Evolutionary conservation across 2,113 vertebrate species (phyloP), one percentile per base, ranked within the genome.

Genomic region (Pterocles gutturalis): DNA sequence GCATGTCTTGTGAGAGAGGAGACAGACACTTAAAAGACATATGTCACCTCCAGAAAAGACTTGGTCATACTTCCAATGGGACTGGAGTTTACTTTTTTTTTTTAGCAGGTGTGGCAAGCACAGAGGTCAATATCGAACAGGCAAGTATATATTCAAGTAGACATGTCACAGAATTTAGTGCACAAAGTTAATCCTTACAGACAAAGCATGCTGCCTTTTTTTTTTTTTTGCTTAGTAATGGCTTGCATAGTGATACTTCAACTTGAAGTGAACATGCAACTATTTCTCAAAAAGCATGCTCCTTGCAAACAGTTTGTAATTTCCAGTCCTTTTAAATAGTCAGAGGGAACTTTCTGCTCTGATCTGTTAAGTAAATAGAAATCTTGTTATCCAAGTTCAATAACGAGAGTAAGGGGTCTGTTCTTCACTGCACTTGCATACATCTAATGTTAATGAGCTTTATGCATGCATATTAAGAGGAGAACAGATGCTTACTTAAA

Each of bases 401-500:
- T 97, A 98, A 97, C 95, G 96, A 98, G 96, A 97, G 95, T 96
- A 96, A 98, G 92, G 90, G 81, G 94, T 97, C 93, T 96, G 96
- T 97, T 97, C 93, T 97, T 97, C 95, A 94, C 53, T 89, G 85
- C 93, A 96, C 96, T 97, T 96, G 96, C 83, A 65, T 97, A 97
- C 97, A 96, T 98, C 94, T 97, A 98, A 97, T 18, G 13, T 97
- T 98, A 98, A 98, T 97, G 96, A 97, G 96, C 98, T 97, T 97
- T 98, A 95, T 89, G 95, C 93, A 95, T 51, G 76, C 96, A 97
- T 97, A 97, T 97, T 97, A 97, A 97, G 89, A 94, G 83, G 84
- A 98, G 97, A 98, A 97, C 93, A 97, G 95, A 97, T 97, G 91
- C 95, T 95, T 98, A 98, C 98, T 98, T 98, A 98, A 98, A 98